Evolutionary conservation across 2,888 invertebrate species (phyloP).

Genomic region (Acleris laterana): DNA sequence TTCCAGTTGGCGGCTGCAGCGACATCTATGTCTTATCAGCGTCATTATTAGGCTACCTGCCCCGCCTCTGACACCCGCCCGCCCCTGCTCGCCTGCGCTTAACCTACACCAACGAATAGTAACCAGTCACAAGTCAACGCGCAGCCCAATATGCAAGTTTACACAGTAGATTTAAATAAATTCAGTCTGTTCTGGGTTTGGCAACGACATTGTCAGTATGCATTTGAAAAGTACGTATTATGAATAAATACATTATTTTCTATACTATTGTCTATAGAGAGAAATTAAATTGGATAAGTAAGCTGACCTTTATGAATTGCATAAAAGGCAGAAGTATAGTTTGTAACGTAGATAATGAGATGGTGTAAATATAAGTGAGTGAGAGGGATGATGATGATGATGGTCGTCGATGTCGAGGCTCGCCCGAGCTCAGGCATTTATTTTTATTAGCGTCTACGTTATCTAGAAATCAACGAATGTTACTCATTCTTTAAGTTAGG

Average conservation of each 20-base stretch:
- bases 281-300: conserved; percentile 23
- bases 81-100: background rate
- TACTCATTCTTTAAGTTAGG: conserved; percentile 49
- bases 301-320: conserved; percentile 15
- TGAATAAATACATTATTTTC: conserved; percentile 30
- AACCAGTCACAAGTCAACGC: conserved; percentile 45
- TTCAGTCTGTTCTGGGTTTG: conserved; percentile 82
- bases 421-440: conserved; percentile 50
- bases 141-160: conserved; percentile 63
- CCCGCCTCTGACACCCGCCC: background rate
- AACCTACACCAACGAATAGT: conserved; percentile 4
- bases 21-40: too few relatives aligned
- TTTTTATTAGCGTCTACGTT: conserved; percentile 38
- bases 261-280: conserved; percentile 33
- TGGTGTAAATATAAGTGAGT: conserved; percentile 7
- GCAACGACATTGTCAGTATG: conserved; percentile 72
- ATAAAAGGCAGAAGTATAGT: conserved; percentile 33
- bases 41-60: too few relatives aligned
- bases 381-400: conserved; percentile 9
- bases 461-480: conserved; percentile 13
- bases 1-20: too few relatives aligned
- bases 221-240: conserved; percentile 36
- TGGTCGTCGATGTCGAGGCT: conserved; percentile 33
- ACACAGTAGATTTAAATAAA: conserved; percentile 70
- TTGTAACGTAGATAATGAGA: conserved; percentile 24